These are phyloP conservation scores for Petrocephalus zakoni DNA, from an alignment of 2,113 vertebrate genomes.

Conservation along the genomic window DNA sequence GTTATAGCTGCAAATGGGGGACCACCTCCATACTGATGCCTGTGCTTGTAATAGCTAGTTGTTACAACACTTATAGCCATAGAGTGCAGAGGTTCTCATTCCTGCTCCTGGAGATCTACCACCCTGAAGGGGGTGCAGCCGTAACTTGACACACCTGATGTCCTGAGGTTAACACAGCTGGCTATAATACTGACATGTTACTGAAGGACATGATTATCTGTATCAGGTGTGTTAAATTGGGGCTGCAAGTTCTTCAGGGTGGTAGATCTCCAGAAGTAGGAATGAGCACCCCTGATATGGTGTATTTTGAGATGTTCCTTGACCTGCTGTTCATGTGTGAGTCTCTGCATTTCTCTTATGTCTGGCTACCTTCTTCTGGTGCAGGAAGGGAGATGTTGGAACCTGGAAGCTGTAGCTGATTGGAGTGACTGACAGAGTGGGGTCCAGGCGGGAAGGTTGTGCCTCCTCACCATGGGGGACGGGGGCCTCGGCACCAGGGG, in stretches of 20 bases:
- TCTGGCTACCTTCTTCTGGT: neutral
- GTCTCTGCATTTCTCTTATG: neutral
- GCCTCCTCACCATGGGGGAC: conserved; percentile 25
- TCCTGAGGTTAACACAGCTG: no score
- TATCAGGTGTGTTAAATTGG: no score
- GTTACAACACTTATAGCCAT: neutral
- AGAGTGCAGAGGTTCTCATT: neutral
- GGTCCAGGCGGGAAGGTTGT: neutral
- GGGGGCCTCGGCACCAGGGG: conserved; percentile 35
- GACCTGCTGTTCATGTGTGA: neutral
- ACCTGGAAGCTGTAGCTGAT: neutral
- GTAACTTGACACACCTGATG: no score
- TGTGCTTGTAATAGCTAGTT: neutral
- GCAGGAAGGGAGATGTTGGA: conserved; percentile 21
- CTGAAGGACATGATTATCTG: no score
- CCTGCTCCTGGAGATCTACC: no score
- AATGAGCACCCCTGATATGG: no score
- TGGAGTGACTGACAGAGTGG: neutral
- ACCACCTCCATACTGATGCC: neutral
- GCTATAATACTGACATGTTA: no score
- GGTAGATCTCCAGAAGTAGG: no score
- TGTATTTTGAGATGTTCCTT: neutral
- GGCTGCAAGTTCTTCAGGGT: no score
- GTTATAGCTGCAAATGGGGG: neutral
- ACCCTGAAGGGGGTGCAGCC: no score